These are phyloP conservation scores for Sclerurus mexicanus DNA, from an alignment of 2,113 vertebrate species.

Conservation along the genomic window DNA sequence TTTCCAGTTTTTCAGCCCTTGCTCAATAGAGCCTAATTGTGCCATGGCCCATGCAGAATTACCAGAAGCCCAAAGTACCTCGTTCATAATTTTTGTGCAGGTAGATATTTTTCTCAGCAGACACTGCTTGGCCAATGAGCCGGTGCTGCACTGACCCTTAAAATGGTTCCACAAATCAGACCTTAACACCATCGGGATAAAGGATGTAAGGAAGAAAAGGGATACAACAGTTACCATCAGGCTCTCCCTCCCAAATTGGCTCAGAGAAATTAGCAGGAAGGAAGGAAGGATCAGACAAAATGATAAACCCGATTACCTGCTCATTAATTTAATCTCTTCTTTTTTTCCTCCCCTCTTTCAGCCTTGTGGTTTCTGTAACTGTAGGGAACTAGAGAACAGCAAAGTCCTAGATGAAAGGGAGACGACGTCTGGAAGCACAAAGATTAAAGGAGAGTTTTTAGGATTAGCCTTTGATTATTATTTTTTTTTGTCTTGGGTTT, in stretches of 20 bases:
- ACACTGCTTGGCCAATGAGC: neutral
- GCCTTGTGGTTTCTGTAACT: conserved; percentile 39
- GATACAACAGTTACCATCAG: conserved; percentile 28
- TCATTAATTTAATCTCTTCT: conserved; percentile 74
- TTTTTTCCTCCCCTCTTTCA: neutral
- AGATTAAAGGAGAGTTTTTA: conserved; percentile 78
- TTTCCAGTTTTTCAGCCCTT: neutral
- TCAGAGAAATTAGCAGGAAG: conserved; percentile 72
- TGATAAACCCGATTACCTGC: conserved; percentile 76
- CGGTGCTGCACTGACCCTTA: neutral
- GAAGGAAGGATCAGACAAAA: conserved; percentile 74
- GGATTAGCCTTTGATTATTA: conserved; percentile 71
- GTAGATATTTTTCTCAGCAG: neutral
- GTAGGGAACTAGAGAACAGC: conserved; percentile 63
- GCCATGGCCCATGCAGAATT: rapidly evolving
- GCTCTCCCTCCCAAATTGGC: conserved; percentile 69
- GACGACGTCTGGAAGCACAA: conserved; percentile 61
- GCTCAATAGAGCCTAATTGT: neutral
- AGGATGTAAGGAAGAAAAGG: conserved; percentile 33
- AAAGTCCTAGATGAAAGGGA: conserved; percentile 76
- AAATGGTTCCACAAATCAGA: conserved; percentile 26
- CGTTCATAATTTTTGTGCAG: neutral
- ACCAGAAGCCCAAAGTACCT: neutral
- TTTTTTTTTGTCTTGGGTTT: neutral
- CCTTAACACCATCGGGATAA: conserved; percentile 22